Conservation (phyloP, 1,140 invertebrate genomes). For the Prorops nasuta region DNA sequence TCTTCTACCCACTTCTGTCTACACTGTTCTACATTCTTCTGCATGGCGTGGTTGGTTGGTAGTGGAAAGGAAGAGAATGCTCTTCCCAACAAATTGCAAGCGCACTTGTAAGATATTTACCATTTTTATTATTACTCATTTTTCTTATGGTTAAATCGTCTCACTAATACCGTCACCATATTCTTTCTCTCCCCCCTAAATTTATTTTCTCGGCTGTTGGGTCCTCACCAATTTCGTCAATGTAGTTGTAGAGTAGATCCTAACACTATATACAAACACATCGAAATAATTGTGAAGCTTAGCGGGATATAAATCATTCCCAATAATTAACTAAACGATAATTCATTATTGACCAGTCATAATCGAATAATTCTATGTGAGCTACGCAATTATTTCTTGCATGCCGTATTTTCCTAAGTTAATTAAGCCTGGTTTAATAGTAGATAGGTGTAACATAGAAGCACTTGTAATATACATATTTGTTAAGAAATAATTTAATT, state of each 20-base stretch:
- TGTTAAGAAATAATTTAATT: no score
- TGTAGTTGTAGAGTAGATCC: not conserved
- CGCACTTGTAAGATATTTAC: slow-evolving; percentile 67
- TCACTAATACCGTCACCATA: slow-evolving; percentile 6
- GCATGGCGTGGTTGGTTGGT: slow-evolving; percentile 64
- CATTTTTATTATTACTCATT: slow-evolving; percentile 52
- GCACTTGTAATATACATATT: no score
- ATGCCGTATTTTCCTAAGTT: slow-evolving; percentile 22
- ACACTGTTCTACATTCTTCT: slow-evolving; percentile 63
- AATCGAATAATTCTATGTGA: not conserved
- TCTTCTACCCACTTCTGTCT: slow-evolving; percentile 57
- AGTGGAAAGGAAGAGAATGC: slow-evolving; percentile 71
- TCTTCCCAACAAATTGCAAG: slow-evolving; percentile 69
- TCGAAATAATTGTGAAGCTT: not conserved
- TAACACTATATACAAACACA: not conserved
- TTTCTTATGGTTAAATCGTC: slow-evolving; percentile 20
- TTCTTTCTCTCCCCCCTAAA: not conserved
- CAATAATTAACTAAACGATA: no score
- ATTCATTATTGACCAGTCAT: no score
- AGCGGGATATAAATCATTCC: not conserved
- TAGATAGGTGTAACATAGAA: slow-evolving; percentile 20
- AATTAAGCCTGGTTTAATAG: slow-evolving; percentile 27
- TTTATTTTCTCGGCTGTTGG: not conserved
- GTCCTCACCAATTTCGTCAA: not conserved
- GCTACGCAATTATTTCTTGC: slow-evolving; percentile 22